Evolutionary conservation across 1,140 invertebrate genomes (phyloP).

Genomic region (Galleria mellonella): DNA sequence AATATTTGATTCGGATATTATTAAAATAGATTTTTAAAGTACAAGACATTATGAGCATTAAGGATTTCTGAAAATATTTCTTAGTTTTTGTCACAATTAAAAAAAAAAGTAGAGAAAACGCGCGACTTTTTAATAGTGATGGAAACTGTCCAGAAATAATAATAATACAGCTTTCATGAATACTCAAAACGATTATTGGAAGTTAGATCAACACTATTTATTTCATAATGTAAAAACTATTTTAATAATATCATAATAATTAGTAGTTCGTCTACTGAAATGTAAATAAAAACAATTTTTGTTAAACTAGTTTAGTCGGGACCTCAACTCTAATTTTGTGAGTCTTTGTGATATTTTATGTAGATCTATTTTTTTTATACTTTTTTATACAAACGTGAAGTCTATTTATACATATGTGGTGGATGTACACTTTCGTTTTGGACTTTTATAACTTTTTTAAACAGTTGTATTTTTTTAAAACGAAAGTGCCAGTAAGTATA

Average conservation of each 20-base stretch:
- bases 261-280: conserved; percentile 4
- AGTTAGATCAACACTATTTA: conserved; percentile 6
- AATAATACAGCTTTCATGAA: no score
- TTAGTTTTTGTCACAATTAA: no score
- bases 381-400: conserved; percentile 21
- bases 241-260: conserved; percentile 17
- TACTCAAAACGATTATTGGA: conserved; percentile 13
- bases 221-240: conserved; percentile 11
- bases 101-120: background rate
- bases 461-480: conserved; percentile 16
- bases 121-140: no score
- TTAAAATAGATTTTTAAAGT: conserved; percentile 9
- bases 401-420: conserved; percentile 14
- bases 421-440: conserved; percentile 10
- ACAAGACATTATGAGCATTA: background rate
- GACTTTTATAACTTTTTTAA: conserved; percentile 5
- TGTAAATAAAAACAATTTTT: conserved; percentile 32
- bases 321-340: conserved; percentile 10
- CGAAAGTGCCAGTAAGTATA: background rate
- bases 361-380: conserved; percentile 27
- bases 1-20: conserved; percentile 6
- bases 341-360: conserved; percentile 30
- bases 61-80: no score
- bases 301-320: conserved; percentile 8
- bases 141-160: no score